Conservation (phyloP, 2,888 invertebrate species). For the Torymus tubicola region DNA sequence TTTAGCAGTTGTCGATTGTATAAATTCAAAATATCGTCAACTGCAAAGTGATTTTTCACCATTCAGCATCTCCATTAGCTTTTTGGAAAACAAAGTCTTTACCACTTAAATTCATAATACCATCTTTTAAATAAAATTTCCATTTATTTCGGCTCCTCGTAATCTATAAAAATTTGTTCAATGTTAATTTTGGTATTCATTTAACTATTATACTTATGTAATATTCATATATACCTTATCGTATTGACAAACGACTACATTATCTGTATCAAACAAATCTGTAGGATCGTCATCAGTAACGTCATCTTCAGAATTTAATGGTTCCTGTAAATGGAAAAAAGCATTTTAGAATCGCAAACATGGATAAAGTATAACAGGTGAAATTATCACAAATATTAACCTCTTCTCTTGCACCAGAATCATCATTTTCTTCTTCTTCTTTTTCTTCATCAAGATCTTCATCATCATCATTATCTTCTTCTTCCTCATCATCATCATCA, state of each 20-base stretch:
- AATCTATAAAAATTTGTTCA: slow-evolving; percentile 81
- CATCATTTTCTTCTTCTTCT: slow-evolving; percentile 76
- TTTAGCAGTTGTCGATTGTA: slow-evolving; percentile 46
- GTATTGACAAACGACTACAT: slow-evolving; percentile 99
- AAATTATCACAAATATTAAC: slow-evolving; percentile 60
- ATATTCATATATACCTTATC: slow-evolving; percentile 86
- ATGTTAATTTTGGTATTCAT: slow-evolving; percentile 18
- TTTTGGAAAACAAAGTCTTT: slow-evolving; percentile 99
- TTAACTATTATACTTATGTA: not conserved
- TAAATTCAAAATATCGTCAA: slow-evolving; percentile 33
- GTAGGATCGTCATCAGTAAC: slow-evolving; percentile 96
- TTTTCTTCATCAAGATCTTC: slow-evolving; percentile 78
- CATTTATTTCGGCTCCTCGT: slow-evolving; percentile 98
- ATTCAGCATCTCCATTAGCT: slow-evolving; percentile 99
- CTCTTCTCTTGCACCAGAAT: slow-evolving; percentile 73
- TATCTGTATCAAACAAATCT: slow-evolving; percentile 98
- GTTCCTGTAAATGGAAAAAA: slow-evolving; percentile 81
- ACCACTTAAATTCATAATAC: slow-evolving; percentile 98
- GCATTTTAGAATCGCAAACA: slow-evolving; percentile 8
- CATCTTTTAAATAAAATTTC: slow-evolving; percentile 99
- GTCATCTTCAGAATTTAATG: slow-evolving; percentile 97
- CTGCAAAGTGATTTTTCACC: slow-evolving; percentile 81
- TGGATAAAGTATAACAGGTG: too few species aligned
- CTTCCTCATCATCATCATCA: slow-evolving; percentile 88
- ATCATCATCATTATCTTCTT: slow-evolving; percentile 79